Base-by-base conservation (phyloP, 2,797 vertebrate species). In the Oreonectes daqikongensis region DNA sequence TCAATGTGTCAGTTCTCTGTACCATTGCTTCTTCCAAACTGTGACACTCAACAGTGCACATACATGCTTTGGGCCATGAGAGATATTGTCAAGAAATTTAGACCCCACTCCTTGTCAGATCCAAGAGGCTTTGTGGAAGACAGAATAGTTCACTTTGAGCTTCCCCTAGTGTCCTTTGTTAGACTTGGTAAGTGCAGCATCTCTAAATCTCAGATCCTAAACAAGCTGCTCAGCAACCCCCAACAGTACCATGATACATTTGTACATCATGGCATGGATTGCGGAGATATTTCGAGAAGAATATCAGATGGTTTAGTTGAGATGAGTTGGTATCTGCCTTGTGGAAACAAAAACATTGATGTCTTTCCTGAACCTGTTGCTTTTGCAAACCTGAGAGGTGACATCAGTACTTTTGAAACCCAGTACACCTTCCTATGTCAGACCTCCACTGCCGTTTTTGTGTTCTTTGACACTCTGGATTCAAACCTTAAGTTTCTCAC, bases 1-100 rank as follows among this genome's bases (percentile, higher is more conserved):
- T 92, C 93, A 1, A 91, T 94, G 87, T 95, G 95, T 81, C 94
- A 95, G 85, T 95, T 95, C 77, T 91, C 94, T 32, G 91, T 96
- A 2, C 95, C 94, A 18, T 85, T 95, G 0, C 80, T 95, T 53
- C 84, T 95, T 73, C 93, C 93, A 0, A 81, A 84, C 17, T 84
- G 80, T 86, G 84, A 87, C 22, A 85, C 70, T 66, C 50, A 82
- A 0, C 79, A 86, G 74, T 85, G 83, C 60, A 93, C 81, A 10
- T 88, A 94, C 14, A 90, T 94, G 87, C 90, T 95, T 18, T 95
- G 94, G 94, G 92, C 94, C n/a, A 66, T 95, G 88, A 85, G 94
- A 88, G 91, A 90, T 15, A 89, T 95, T 14, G 84, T 94, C 22
- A 93, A 92, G 83, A 90, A 89, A 28, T 94, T 87, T 86, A 92